Evolutionary conservation across 1,140 invertebrate genomes (phyloP).

Genomic region (Xylocopa sonorina): DNA sequence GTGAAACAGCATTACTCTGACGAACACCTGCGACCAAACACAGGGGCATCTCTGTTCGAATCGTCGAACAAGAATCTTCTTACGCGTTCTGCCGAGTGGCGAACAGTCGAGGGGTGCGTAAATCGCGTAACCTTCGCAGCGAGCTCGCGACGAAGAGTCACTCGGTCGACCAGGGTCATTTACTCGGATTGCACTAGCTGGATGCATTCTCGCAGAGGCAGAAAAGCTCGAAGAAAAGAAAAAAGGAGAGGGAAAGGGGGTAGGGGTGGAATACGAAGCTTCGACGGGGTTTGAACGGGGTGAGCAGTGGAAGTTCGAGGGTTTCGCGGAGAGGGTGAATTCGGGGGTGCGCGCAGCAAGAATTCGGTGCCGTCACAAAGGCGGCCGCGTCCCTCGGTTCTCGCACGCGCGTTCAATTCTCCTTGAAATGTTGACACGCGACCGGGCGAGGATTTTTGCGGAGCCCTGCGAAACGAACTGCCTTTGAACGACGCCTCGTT

Average conservation of each 20-base stretch:
- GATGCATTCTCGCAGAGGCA: conserved; percentile 35
- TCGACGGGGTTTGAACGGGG: neutral
- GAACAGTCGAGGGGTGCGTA: conserved; percentile 10
- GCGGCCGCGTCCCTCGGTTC: neutral
- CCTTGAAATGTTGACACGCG: conserved; percentile 35
- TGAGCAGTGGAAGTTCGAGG: neutral
- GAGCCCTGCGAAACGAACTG: neutral
- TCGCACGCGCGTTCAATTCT: conserved; percentile 25
- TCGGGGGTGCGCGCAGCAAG: conserved; percentile 3
- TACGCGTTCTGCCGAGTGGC: neutral
- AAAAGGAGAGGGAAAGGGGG: neutral
- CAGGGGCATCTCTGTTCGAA: neutral
- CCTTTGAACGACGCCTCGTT: conserved; percentile 19
- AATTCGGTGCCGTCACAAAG: conserved; percentile 33
- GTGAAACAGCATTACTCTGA: too few relatives aligned
- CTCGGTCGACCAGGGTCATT: conserved; percentile 23
- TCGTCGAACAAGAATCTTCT: neutral
- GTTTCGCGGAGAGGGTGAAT: neutral
- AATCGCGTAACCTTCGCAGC: conserved; percentile 31
- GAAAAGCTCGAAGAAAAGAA: conserved; percentile 35
- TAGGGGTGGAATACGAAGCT: too few relatives aligned
- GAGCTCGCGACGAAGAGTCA: conserved; percentile 7
- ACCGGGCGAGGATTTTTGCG: conserved; percentile 3
- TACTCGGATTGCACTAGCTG: conserved; percentile 37
- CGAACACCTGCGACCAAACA: conserved; percentile 14